Percentiles rank a stretch among this genome's conserved stretches.
Evolutionary conservation across 2,113 vertebrate species (phyloP).

Genomic region (Prunella fulvescens): DNA sequence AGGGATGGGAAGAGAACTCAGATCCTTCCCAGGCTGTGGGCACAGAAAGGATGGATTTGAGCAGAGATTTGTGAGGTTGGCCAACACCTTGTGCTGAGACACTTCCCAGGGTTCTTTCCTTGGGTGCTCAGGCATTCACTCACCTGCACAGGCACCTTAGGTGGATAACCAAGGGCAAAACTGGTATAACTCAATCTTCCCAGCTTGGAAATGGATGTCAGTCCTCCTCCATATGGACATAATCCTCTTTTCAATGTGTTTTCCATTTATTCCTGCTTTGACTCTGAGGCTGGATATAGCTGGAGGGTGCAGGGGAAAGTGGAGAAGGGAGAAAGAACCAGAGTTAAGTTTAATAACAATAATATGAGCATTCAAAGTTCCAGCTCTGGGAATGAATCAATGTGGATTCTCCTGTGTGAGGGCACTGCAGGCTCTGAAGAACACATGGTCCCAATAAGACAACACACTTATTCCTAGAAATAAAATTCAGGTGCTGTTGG

Average conservation of each 20-base stretch:
- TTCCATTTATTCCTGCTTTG: not conserved
- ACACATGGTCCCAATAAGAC: not conserved
- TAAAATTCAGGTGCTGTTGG: not conserved
- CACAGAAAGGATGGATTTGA: not conserved
- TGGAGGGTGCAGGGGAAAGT: not conserved
- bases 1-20: not conserved
- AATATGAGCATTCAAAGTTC: not conserved
- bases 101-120: too few relatives aligned
- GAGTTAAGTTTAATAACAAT: not conserved
- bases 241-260: not conserved
- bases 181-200: not conserved
- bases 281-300: not conserved
- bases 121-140: not conserved
- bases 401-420: not conserved
- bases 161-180: not conserved
- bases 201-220: not conserved
- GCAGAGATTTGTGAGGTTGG: not conserved
- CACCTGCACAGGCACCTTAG: not conserved
- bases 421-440: not conserved
- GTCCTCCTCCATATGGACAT: not conserved
- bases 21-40: not conserved
- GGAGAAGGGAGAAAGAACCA: not conserved
- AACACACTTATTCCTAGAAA: slow-evolving; percentile 11
- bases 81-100: not conserved
- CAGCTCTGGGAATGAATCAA: not conserved